A percentile compares a stretch with the other conserved stretches of the same genome.
Conservation (phyloP, 2,888 invertebrate species). For the Dyspetes luteomarginatus region DNA sequence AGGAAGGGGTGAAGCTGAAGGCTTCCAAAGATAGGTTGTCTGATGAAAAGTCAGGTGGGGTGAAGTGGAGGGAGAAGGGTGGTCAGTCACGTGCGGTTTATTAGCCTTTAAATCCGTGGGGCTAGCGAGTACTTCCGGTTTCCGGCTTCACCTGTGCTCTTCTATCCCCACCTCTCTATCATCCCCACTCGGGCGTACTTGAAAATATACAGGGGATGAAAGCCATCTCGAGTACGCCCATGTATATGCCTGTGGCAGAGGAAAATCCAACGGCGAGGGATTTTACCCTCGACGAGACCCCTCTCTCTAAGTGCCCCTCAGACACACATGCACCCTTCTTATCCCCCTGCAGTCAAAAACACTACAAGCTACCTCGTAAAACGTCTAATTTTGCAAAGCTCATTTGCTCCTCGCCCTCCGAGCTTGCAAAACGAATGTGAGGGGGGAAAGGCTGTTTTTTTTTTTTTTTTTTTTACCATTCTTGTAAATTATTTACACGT, state of each 20-base stretch:
- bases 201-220: not conserved
- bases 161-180: not conserved
- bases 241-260: not conserved
- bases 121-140: conserved; percentile 37
- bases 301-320: not conserved
- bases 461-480: too few relatives aligned
- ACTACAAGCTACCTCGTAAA: not conserved
- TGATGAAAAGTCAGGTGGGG: not conserved
- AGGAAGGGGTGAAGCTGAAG: not conserved
- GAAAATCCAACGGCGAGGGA: not conserved
- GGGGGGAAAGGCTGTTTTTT: too few relatives aligned
- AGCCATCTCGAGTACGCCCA: not conserved
- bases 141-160: conserved; percentile 14
- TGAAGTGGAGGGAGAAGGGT: not conserved
- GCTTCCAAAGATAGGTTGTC: not conserved
- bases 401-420: not conserved
- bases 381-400: not conserved
- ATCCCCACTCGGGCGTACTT: too few relatives aligned
- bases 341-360: not conserved
- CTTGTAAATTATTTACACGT: too few relatives aligned
- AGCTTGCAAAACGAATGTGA: not conserved
- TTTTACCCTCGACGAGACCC: not conserved
- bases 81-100: conserved; percentile 52
- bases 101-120: conserved; percentile 48
- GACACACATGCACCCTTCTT: not conserved